A percentile compares a stretch with the other conserved stretches of the same genome.
Evolutionary conservation across 1,140 invertebrate genomes (phyloP).

Genomic region (Drosophila punjabiensis): DNA sequence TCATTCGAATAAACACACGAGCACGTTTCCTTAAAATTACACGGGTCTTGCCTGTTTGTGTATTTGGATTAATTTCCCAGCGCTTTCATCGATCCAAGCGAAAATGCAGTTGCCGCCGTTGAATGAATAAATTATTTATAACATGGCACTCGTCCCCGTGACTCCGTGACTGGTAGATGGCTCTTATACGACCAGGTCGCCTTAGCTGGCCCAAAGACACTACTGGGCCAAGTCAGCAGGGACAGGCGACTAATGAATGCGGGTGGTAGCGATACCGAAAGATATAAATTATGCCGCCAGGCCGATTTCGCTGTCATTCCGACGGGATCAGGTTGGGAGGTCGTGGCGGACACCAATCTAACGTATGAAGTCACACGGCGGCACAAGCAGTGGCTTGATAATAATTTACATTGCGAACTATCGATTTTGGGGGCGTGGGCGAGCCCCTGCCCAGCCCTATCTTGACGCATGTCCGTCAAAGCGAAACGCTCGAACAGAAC

Average conservation of each 20-base stretch:
- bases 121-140: conserved; percentile 49
- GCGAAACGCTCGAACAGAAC: conserved; percentile 34
- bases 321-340: not conserved
- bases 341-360: conserved; percentile 42
- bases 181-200: conserved; percentile 19
- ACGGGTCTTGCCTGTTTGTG: conserved; percentile 20
- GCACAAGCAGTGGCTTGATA: conserved; percentile 37
- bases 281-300: conserved; percentile 74
- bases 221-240: conserved; percentile 38
- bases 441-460: conserved; percentile 44
- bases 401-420: conserved; percentile 81
- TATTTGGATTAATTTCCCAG: conserved; percentile 32
- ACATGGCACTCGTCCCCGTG: not conserved
- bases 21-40: conserved; percentile 1
- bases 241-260: conserved; percentile 52
- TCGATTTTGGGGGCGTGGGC: conserved; percentile 65
- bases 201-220: conserved; percentile 58
- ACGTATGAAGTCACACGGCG: conserved; percentile 67
- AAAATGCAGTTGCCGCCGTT: conserved; percentile 17
- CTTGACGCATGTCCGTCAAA: conserved; percentile 81
- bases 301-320: conserved; percentile 48
- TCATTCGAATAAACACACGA: conserved; percentile 1
- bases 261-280: conserved; percentile 45
- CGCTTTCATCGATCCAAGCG: conserved; percentile 33
- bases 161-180: not conserved